phyloP scores from a whole-genome alignment of 2,797 vertebrate species.

The Gymnoscopelus braueri region DNA sequence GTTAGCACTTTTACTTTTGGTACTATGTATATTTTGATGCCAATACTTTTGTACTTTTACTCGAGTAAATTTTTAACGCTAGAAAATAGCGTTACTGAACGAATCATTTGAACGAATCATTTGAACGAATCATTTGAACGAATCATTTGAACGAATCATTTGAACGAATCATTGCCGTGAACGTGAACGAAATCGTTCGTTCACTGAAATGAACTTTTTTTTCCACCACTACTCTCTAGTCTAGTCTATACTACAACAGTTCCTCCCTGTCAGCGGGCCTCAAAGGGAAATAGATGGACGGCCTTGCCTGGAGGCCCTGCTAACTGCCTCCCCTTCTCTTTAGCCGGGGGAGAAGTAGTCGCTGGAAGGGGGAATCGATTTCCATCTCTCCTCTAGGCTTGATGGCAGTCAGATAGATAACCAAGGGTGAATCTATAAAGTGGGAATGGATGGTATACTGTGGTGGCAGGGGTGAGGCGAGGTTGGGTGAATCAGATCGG shows the following conservation, averaged over 20 bases:
- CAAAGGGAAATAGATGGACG: slow-evolving; percentile 73
- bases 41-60: no score
- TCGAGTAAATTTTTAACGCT: no score
- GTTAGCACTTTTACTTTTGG: no score
- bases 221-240: no score
- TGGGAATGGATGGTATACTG: slow-evolving; percentile 36
- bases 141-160: no score
- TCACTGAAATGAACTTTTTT: no score
- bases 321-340: slow-evolving; percentile 67
- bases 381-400: slow-evolving; percentile 71
- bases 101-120: no score
- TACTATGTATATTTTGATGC: no score
- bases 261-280: slow-evolving; percentile 55
- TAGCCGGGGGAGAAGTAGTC: slow-evolving; percentile 63
- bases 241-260: slow-evolving; percentile 48
- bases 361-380: slow-evolving; percentile 77
- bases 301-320: slow-evolving; percentile 62
- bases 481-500: slow-evolving; percentile 53
- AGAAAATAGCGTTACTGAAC: no score
- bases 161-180: no score
- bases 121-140: no score
- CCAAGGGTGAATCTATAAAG: slow-evolving; percentile 69
- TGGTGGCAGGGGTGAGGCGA: slow-evolving; percentile 4
- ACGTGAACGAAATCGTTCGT: no score
- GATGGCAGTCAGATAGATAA: slow-evolving; percentile 73